A percentile compares a stretch with the other conserved stretches of the same genome.
Evolutionary conservation across 1,140 invertebrate species (phyloP).

Genomic region (Euwallacea similis): DNA sequence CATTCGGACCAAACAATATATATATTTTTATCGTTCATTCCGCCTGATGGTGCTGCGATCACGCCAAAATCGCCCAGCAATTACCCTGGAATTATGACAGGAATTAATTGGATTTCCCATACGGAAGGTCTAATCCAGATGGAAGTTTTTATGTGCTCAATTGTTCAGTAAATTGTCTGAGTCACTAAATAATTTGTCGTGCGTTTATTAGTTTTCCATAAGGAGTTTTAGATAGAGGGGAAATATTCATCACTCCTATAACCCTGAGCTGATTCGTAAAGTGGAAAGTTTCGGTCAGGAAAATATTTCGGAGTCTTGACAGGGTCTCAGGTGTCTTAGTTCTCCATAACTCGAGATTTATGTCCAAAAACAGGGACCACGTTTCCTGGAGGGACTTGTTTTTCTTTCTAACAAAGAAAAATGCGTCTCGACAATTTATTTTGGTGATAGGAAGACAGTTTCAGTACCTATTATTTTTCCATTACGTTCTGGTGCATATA

Average conservation of each 20-base stretch:
- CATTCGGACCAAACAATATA: slow-evolving; percentile 30
- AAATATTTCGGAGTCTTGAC: slow-evolving; percentile 1
- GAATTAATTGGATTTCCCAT: slow-evolving; percentile 24
- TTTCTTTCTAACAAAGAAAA: slow-evolving; percentile 2
- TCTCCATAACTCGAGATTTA: slow-evolving; percentile 12
- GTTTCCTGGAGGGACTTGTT: slow-evolving; percentile 2
- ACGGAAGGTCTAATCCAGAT: not conserved
- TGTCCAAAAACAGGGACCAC: not conserved
- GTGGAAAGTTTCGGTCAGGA: slow-evolving; percentile 2
- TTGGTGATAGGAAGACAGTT: not conserved
- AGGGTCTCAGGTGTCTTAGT: slow-evolving; percentile 11
- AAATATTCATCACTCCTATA: too few species aligned
- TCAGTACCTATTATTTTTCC: not conserved
- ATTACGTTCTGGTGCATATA: not conserved
- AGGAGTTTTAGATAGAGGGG: too few species aligned
- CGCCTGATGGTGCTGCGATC: not conserved
- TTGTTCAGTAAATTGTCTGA: too few species aligned
- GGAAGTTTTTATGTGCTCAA: too few species aligned
- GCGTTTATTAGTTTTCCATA: too few species aligned
- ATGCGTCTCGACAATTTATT: not conserved
- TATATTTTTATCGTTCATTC: slow-evolving; percentile 27
- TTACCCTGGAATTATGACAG: slow-evolving; percentile 15
- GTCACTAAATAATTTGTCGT: too few species aligned
- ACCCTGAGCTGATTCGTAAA: not conserved
- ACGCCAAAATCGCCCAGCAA: not conserved